Evolutionary conservation across 2,888 invertebrate genomes (phyloP).

Genomic region (Bhutanitis thaidina): DNA sequence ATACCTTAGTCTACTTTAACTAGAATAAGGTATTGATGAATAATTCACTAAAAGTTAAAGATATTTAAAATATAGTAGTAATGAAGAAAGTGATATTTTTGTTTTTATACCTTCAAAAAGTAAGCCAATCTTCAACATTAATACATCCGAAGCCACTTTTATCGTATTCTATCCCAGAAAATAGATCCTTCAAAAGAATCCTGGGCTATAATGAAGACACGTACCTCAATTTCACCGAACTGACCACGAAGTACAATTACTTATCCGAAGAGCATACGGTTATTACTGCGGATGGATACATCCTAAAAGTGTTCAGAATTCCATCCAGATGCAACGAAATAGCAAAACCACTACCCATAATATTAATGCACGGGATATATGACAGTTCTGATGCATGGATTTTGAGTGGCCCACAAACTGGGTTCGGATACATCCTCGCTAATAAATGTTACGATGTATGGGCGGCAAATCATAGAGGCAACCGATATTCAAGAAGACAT

Average conservation of each 20-base stretch:
- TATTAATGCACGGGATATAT: conserved; percentile 43
- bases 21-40: conserved; percentile 36
- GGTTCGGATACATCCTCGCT: conserved; percentile 48
- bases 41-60: conserved; percentile 30
- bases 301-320: conserved; percentile 34
- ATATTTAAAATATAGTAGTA: conserved; percentile 13
- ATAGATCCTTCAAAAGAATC: conserved; percentile 44
- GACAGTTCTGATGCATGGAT: conserved; percentile 44
- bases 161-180: conserved; percentile 47
- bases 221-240: conserved; percentile 41
- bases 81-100: conserved; percentile 16
- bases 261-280: conserved; percentile 32
- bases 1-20: conserved; percentile 43
- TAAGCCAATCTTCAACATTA: not conserved
- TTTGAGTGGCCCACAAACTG: conserved; percentile 48
- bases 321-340: conserved; percentile 35
- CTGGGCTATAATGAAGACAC: conserved; percentile 57
- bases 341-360: conserved; percentile 28
- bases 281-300: conserved; percentile 39
- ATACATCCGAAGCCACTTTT: conserved; percentile 33
- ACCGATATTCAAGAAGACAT: conserved; percentile 78
- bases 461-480: conserved; percentile 75
- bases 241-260: conserved; percentile 34
- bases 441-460: conserved; percentile 73
- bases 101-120: conserved; percentile 1